Evolutionary conservation across 2,113 vertebrate genomes (phyloP), one percentile per base, ranked within the genome.

Genomic region (Apus apus): DNA sequence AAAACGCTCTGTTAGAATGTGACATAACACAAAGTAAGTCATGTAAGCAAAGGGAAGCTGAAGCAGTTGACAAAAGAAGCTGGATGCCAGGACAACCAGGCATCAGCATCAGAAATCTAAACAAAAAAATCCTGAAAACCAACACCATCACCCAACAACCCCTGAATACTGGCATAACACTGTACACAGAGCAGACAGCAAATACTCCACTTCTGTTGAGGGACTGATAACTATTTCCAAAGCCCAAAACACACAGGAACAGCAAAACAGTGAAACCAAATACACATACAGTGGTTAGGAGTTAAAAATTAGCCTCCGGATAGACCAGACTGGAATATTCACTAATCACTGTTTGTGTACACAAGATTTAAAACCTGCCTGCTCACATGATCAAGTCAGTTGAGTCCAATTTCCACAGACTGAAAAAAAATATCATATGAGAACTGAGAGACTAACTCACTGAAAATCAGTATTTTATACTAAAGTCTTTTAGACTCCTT

Each of bases 201-300:
- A 75, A 64, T 8, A 50, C 9, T 62, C 1, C 0, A 34, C 8
- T 75, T 81, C 15, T 9, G 66, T 20, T 58, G 46, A 70, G 2
- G 0, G 29, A 61, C 2, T 90, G 19, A 14, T n/a, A 57, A 48
- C 0, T 21, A 29, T 25, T 58, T 29, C 45, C 40, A 67, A 46
- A 60, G 30, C 17, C 1, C 1, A 76, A 51, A 45, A 11, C 14
- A 30, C 15, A 27, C 0, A 90, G 15, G 9, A 75, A 87, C 1
- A 68, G 34, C 15, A 36, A 90, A 83, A 73, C 17, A 71, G 16
- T 48, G 16, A 91, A 93, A 75, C 5, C 18, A 85, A 61, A 70
- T 13, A 27, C 3, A n/a, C 1, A 14, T 0, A 6, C 1, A 80
- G 30, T 7, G 5, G 17, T 43, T 8, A 53, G 58, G 6, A 79